phyloP scores from a whole-genome alignment of 1,140 invertebrate species.

The Theocolax elegans region DNA sequence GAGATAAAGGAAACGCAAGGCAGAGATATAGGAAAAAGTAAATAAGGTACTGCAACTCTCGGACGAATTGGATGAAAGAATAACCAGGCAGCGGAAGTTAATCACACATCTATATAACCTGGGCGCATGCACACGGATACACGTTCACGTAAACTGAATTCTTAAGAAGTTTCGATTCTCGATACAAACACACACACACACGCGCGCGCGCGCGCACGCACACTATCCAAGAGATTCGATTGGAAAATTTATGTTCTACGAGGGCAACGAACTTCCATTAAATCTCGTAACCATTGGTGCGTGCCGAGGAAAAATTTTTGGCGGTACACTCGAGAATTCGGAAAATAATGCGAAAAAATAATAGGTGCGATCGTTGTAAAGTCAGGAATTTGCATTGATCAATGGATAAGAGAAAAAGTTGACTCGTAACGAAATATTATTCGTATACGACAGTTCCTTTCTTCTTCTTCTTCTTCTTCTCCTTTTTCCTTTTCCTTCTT shows the following conservation, averaged over 20 bases:
- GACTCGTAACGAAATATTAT: constrained; percentile 37
- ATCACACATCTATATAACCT: constrained; percentile 2
- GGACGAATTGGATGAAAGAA: constrained; percentile 8
- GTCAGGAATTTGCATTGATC: constrained; percentile 39
- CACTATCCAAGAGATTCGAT: constrained; percentile 20
- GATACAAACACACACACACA: neutral
- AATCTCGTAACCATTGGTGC: constrained; percentile 36
- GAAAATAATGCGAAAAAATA: constrained; percentile 29
- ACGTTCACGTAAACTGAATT: no score
- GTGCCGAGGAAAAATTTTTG: constrained; percentile 33
- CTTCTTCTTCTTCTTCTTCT: constrained; percentile 21
- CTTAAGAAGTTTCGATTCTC: no score
- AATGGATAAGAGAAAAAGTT: constrained; percentile 20
- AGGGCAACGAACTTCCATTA: constrained; percentile 40
- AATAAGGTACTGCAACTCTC: no score
- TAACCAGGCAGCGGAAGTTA: constrained; percentile 18
- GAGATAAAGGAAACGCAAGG: neutral
- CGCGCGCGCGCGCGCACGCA: neutral
- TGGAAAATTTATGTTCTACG: constrained; percentile 33
- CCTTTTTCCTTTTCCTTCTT: no score
- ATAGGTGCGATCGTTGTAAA: constrained; percentile 29
- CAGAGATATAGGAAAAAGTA: no score
- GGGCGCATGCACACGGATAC: neutral
- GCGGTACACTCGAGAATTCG: constrained; percentile 8
- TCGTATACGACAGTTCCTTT: neutral